Conservation (phyloP, 2,113 vertebrate species). For the Coptodon rendalli region DNA sequence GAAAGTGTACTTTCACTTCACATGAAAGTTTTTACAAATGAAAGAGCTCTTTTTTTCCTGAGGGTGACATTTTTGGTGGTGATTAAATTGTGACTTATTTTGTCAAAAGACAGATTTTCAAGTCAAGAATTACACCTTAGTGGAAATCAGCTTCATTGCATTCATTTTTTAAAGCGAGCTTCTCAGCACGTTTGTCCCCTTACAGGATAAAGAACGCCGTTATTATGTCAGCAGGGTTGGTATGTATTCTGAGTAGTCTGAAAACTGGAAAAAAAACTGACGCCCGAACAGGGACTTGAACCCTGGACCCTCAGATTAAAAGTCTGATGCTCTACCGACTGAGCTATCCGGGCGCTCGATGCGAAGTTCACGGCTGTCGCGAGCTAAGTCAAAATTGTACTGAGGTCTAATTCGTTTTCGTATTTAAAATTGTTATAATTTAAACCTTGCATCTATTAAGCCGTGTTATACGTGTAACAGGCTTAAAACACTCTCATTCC, state of each 20-base stretch:
- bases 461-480: fast-evolving
- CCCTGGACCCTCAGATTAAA: slow-evolving; percentile 98
- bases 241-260: neutral
- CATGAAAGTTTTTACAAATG: neutral
- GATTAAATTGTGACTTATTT: neutral
- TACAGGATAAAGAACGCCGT: neutral
- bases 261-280: neutral
- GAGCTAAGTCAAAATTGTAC: fast-evolving
- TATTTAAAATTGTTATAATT: neutral
- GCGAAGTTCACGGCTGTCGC: fast-evolving
- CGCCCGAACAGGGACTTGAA: slow-evolving; percentile 99
- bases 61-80: neutral
- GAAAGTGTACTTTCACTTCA: neutral
- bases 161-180: neutral
- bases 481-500: neutral
- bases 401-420: fast-evolving
- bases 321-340: slow-evolving; percentile 99
- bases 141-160: neutral
- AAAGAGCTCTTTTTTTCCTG: neutral
- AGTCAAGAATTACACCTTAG: neutral
- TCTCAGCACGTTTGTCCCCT: neutral
- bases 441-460: neutral
- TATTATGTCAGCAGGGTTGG: neutral
- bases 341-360: slow-evolving; percentile 78
- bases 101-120: neutral